phyloP scores from a whole-genome alignment of 2,113 vertebrate genomes.

The Felis catus region DNA sequence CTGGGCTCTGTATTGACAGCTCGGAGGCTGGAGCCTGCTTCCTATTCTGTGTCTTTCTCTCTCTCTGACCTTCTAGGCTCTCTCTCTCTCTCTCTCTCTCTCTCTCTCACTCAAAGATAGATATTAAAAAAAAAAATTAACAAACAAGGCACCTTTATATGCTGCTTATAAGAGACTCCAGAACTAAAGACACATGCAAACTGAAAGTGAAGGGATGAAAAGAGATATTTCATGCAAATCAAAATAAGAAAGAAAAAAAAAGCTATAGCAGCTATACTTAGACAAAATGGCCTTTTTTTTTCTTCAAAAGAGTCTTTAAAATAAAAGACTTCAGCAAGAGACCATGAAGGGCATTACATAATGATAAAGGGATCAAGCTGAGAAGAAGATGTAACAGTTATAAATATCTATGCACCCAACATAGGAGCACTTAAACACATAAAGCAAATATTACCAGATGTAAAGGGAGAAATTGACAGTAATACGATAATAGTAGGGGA shows the following conservation, averaged over 20 bases:
- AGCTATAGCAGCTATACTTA: not conserved
- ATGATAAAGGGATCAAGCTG: not conserved
- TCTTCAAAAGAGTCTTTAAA: not conserved
- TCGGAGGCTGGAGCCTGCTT: no score
- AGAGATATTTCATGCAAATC: not conserved
- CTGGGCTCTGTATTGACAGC: no score
- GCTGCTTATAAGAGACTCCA: not conserved
- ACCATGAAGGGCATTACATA: not conserved
- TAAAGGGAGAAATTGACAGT: not conserved
- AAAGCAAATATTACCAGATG: not conserved
- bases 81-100: no score
- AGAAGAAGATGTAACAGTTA: not conserved
- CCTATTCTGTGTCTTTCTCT: no score
- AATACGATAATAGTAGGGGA: not conserved
- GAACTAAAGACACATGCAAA: not conserved
- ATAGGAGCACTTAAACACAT: not conserved
- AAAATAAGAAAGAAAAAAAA: not conserved
- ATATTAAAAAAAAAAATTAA: not conserved
- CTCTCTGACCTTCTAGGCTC: no score
- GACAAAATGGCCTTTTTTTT: not conserved
- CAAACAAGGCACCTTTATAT: not conserved
- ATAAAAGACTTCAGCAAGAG: not conserved
- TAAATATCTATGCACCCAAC: not conserved
- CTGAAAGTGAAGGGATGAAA: not conserved
- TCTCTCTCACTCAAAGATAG: no score